Evolutionary conservation across 1,140 invertebrate species (phyloP).

Genomic region (Hirudo medicinalis): DNA sequence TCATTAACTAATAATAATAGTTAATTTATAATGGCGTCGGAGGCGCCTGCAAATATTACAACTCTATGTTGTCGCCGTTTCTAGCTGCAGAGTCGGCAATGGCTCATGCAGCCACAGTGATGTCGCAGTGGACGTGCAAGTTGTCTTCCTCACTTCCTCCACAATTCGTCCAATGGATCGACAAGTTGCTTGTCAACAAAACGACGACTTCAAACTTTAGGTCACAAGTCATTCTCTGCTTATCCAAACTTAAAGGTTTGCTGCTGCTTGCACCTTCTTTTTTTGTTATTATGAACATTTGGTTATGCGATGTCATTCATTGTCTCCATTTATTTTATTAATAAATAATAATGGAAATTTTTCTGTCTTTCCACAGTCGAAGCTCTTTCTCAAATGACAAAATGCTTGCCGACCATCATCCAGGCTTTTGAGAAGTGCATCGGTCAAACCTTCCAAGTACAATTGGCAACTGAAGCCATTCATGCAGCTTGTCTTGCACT

Average conservation of each 20-base stretch:
- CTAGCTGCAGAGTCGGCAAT: not conserved
- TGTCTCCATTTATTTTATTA: not conserved
- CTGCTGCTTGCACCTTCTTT: not conserved
- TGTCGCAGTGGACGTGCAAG: not conserved
- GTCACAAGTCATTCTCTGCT: not conserved
- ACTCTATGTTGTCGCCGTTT: too few relatives aligned
- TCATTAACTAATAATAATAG: too few relatives aligned
- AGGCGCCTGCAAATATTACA: too few relatives aligned
- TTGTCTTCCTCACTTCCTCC: not conserved
- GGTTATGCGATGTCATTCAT: not conserved
- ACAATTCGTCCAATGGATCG: not conserved
- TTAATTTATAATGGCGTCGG: too few relatives aligned
- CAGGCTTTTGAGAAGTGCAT: conserved; percentile 58
- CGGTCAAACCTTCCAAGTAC: conserved; percentile 49
- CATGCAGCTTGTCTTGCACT: conserved; percentile 60
- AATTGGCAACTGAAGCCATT: conserved; percentile 62
- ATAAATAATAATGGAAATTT: not conserved
- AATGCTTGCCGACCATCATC: conserved; percentile 49
- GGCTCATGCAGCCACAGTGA: not conserved
- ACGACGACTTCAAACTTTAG: not conserved
- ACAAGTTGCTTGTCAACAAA: not conserved
- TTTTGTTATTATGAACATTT: not conserved
- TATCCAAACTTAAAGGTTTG: not conserved
- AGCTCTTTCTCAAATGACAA: conserved; percentile 42
- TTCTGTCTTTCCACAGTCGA: conserved; percentile 36